Evolutionary conservation across 2,888 invertebrate species (phyloP), one percentile per base, ranked within the genome.

Genomic region (Drosophila vallismaia): DNA sequence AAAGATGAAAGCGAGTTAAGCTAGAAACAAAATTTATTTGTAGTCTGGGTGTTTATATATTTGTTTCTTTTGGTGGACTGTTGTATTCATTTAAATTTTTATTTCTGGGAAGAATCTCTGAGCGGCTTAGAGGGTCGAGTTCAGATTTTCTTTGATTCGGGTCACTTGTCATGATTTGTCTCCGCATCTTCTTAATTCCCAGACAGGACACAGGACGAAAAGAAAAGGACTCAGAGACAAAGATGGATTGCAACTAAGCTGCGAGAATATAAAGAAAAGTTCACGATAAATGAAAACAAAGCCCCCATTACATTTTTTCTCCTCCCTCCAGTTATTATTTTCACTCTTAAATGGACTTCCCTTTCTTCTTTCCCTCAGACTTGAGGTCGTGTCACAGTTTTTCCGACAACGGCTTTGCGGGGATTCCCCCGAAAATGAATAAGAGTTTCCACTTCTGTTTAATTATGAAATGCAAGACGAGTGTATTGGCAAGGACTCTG

Each of bases 391-490:
- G 67, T 67, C 72, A 73, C 72, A 66, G 55, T 74, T 73, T 73
- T 45, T 40, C 40, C 10, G 12, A 8, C 28, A 33, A 45, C 53
- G 26, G 44, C 26, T 51, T 54, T 36, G 46, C 33, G 71, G 58
- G 14, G 14, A 10, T 28, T 53, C 40, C 42, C 28, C 28, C 9
- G 36, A 28, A n/a, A 10, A 19, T 33, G 29, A 8, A 49, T 7
- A 40, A 53, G 59, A 31, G 12, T 33, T 59, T 52, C 52, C 38
- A 40, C 29, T 62, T 49, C 50, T 66, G 62, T 53, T 56, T 63
- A 68, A 68, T 77, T 77, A 64, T 45, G 60, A 75, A 71, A 62
- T 71, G 79, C 56, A 71, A 50, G 64, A 50, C 57, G 59, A 67
- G 59, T 54, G 45, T 60, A 57, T 58, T 8, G 4, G 4, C 5